phyloP scores from a whole-genome alignment of 2,113 vertebrate species.

The Anser brachyrhynchus region DNA sequence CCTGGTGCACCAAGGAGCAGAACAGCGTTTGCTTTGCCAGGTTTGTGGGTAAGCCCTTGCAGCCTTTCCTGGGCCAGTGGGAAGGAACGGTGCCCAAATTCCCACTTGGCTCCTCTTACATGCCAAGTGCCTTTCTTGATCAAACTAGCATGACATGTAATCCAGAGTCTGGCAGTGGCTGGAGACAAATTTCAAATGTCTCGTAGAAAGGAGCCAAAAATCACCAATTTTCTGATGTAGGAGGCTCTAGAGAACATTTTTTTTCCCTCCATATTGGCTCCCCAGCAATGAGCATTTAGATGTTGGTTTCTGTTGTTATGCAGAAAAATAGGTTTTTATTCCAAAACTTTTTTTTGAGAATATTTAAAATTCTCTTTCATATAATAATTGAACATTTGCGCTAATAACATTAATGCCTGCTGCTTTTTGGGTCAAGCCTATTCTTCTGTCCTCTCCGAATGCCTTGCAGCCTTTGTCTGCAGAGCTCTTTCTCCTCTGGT shows the following conservation, averaged over 20 bases:
- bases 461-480: background rate
- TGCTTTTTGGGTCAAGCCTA: conserved; percentile 13
- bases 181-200: background rate
- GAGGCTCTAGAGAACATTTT: background rate
- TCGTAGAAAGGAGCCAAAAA: background rate
- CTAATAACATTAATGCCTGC: background rate
- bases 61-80: background rate
- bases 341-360: background rate
- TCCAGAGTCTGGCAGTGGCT: background rate
- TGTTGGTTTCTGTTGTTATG: background rate
- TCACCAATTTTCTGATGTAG: background rate
- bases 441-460: background rate
- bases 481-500: background rate
- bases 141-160: background rate
- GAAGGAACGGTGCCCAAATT: background rate
- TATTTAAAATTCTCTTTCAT: background rate
- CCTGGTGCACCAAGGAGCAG: background rate
- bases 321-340: background rate
- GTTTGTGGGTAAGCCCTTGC: background rate
- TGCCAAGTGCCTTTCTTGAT: conserved; percentile 5
- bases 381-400: background rate
- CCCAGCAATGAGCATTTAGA: background rate
- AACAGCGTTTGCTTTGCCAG: background rate
- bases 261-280: background rate
- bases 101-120: background rate